Evolutionary conservation across 2,113 vertebrate species (phyloP), one percentile per base, ranked within the genome.

Genomic region (Perccottus glenii): DNA sequence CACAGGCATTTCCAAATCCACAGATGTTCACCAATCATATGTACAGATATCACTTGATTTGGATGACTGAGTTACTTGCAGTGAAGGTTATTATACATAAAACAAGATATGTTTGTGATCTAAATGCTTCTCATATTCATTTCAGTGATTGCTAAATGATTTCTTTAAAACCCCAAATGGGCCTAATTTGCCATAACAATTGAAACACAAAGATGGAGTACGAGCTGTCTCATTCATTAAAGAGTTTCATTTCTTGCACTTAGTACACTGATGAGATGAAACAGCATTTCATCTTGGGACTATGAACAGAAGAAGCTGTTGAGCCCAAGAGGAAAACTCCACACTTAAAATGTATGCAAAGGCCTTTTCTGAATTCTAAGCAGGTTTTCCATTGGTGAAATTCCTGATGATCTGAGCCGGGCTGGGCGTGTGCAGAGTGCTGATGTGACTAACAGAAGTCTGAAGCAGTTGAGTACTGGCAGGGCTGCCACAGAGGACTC

Each of bases 341-440:
- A 87, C 76, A 86, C 89, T 87, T 87, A 88, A 40, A 46, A 80
- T 81, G 56, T 82, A 77, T 85, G 79, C 80, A 80, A 67, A 87
- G 73, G 64, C 84, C 65, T 85, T 80, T 88, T 89, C 82, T 82
- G 73, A 89, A 91, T 91, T 91, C 88, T 52, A 78, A 81, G 85
- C 87, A 92, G 87, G 88, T 89, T 87, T 88, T 87, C 81, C 77
- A 84, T 85, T 38, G 79, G 74, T 87, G 82, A 90, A 88, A 88
- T 88, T 92, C 83, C 85, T 88, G 87, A 90, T 91, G 87, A 92
- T 90, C 87, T 83, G 85, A 83, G 85, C 72, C 72, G 78, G 62
- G 76, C 42, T 73, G 84, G 82, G 82, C 85, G 85, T 89, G 85
- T 49, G 42, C 74, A 73, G 88, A 78, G 78, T 92, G 79, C 87